phyloP scores from a whole-genome alignment of 2,888 invertebrate genomes.

The Theretra japonica region DNA sequence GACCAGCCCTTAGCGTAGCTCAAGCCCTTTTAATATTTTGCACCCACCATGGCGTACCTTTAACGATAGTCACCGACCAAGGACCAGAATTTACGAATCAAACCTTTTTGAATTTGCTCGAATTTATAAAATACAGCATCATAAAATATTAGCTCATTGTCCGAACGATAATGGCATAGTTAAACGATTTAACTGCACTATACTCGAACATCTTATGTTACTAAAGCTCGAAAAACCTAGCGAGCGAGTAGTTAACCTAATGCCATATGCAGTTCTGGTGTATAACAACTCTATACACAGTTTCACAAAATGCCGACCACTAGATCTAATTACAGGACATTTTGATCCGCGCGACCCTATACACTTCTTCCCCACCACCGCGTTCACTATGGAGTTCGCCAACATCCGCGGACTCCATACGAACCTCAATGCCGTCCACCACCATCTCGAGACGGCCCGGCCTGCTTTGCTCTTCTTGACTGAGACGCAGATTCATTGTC shows the following conservation, averaged over 20 bases:
- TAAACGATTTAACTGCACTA: conserved; percentile 30
- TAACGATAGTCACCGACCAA: conserved; percentile 39
- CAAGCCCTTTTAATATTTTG: conserved; percentile 37
- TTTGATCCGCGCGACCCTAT: conserved; percentile 43
- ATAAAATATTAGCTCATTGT: conserved; percentile 28
- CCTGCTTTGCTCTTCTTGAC: no score
- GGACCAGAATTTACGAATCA: conserved; percentile 41
- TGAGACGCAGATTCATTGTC: no score
- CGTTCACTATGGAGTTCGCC: no score
- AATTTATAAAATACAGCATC: neutral
- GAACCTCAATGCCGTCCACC: no score
- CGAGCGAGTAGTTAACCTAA: conserved; percentile 20
- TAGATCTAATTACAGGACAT: conserved; percentile 44
- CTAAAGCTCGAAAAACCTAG: conserved; percentile 23
- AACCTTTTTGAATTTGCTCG: conserved; percentile 35
- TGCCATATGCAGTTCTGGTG: conserved; percentile 31
- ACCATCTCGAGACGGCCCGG: no score
- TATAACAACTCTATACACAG: conserved; percentile 35
- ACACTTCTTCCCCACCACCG: no score
- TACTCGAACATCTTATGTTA: conserved; percentile 31
- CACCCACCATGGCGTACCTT: conserved; percentile 36
- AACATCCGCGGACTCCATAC: no score
- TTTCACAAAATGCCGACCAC: conserved; percentile 44
- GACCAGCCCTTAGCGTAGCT: conserved; percentile 37
- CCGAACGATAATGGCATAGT: conserved; percentile 37